A percentile compares a stretch with the other conserved stretches of the same genome.
phyloP scores from a whole-genome alignment of 1,140 invertebrate species.

The Listronotus oregonensis region DNA sequence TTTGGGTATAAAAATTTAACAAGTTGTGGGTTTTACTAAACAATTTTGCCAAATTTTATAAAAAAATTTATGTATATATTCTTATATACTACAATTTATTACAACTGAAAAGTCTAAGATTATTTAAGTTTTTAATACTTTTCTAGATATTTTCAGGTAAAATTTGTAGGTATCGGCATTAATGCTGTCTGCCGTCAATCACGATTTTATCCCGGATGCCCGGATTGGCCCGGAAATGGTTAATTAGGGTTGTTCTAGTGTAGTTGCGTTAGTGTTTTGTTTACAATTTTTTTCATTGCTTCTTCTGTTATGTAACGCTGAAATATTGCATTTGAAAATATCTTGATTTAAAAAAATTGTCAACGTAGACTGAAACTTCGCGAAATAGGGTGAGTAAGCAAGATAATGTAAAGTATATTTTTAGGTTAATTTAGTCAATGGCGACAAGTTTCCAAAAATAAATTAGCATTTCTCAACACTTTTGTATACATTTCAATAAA shows the following conservation, averaged over 20 bases:
- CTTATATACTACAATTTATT: too few relatives aligned
- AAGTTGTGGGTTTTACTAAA: too few relatives aligned
- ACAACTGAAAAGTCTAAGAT: too few relatives aligned
- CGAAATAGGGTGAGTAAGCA: slow-evolving; percentile 39
- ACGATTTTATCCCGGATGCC: slow-evolving; percentile 49
- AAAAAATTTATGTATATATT: too few relatives aligned
- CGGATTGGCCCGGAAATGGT: slow-evolving; percentile 53
- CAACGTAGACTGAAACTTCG: slow-evolving; percentile 3
- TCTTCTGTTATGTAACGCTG: slow-evolving; percentile 44
- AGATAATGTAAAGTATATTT: slow-evolving; percentile 16
- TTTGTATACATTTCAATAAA: background rate
- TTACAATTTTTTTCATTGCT: slow-evolving; percentile 31
- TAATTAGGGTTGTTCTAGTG: slow-evolving; percentile 50
- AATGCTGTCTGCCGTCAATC: slow-evolving; percentile 38
- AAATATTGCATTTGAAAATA: slow-evolving; percentile 3
- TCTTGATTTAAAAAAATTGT: background rate
- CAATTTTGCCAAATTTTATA: too few relatives aligned
- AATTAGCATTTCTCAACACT: background rate
- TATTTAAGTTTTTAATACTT: too few relatives aligned
- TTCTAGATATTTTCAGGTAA: too few relatives aligned
- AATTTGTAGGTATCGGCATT: background rate
- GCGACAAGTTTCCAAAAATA: slow-evolving; percentile 28
- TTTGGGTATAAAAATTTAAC: too few relatives aligned
- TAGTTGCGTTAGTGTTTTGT: slow-evolving; percentile 38
- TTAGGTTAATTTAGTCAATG: slow-evolving; percentile 38